phyloP scores from a whole-genome alignment of 2,888 invertebrate genomes.

The Tineola bisselliella region DNA sequence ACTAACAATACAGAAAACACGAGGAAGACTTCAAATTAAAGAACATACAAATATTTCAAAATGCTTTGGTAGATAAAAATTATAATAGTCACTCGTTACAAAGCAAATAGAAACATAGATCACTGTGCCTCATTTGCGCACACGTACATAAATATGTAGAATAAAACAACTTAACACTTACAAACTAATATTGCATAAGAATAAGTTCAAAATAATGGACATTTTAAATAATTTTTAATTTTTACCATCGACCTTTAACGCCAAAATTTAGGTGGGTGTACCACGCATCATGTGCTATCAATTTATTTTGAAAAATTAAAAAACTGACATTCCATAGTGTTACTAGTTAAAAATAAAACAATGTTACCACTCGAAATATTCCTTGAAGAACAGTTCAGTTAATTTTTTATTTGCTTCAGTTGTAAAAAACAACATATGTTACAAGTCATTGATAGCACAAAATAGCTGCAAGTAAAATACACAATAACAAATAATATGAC shows the following conservation, averaged over 20 bases:
- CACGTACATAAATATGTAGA: constrained; percentile 45
- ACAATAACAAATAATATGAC: not conserved
- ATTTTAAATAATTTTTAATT: constrained; percentile 9
- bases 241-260: not conserved
- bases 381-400: no score
- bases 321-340: not conserved
- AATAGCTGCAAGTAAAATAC: not conserved
- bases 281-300: not conserved
- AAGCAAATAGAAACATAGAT: not conserved
- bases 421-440: no score
- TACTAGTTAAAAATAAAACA: no score
- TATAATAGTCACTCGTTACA: constrained; percentile 12
- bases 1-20: constrained; percentile 14
- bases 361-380: no score
- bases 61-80: constrained; percentile 54
- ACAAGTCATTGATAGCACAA: not conserved
- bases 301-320: not conserved
- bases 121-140: no score
- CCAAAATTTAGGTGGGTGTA: not conserved
- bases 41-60: constrained; percentile 2
- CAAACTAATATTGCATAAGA: constrained; percentile 65
- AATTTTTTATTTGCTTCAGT: no score
- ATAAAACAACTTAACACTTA: constrained; percentile 67
- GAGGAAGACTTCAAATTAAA: constrained; percentile 12
- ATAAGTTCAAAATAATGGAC: constrained; percentile 45